Percentiles rank a stretch among this genome's conserved stretches.
Evolutionary conservation across 2,888 invertebrate genomes (phyloP).

Genomic region (Gymnoscelis rufifasciata): DNA sequence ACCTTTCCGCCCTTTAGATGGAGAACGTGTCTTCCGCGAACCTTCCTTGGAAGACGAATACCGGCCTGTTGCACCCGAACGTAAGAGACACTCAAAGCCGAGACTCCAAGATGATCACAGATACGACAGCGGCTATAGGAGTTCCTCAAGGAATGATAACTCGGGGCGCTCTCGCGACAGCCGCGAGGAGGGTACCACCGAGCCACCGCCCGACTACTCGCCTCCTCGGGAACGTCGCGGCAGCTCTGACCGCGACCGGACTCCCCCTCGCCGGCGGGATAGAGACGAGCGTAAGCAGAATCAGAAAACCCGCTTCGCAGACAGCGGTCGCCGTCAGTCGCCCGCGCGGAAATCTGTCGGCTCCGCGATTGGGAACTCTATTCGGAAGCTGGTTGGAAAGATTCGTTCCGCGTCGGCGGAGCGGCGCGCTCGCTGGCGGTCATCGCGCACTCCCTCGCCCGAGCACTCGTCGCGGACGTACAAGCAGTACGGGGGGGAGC

Average conservation of each 20-base stretch:
- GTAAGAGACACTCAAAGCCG: constrained; percentile 80
- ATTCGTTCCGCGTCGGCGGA: constrained; percentile 85
- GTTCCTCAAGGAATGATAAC: constrained; percentile 76
- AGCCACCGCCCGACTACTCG: constrained; percentile 86
- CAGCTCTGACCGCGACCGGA: constrained; percentile 65
- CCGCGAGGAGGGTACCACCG: constrained; percentile 73
- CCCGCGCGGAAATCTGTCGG: constrained; percentile 76
- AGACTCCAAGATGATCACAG: constrained; percentile 71
- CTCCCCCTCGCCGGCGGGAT: constrained; percentile 69
- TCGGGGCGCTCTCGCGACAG: constrained; percentile 71
- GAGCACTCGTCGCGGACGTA: constrained; percentile 73
- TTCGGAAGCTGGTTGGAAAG: constrained; percentile 89
- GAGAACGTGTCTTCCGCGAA: constrained; percentile 68
- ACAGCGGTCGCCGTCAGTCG: constrained; percentile 60
- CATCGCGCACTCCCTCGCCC: constrained; percentile 80
- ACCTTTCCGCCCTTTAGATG: constrained; percentile 68
- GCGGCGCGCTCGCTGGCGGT: constrained; percentile 82
- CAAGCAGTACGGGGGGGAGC: constrained; percentile 71
- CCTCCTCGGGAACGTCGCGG: constrained; percentile 77
- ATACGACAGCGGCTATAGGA: constrained; percentile 79
- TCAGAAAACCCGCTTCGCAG: constrained; percentile 85
- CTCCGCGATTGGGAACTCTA: constrained; percentile 86
- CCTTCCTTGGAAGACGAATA: constrained; percentile 73
- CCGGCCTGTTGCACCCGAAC: constrained; percentile 82
- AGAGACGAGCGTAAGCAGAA: constrained; percentile 79